These are phyloP conservation scores for Medauroidea extradentata DNA, from an alignment of 1,140 invertebrate genomes.

Conservation along the genomic window DNA sequence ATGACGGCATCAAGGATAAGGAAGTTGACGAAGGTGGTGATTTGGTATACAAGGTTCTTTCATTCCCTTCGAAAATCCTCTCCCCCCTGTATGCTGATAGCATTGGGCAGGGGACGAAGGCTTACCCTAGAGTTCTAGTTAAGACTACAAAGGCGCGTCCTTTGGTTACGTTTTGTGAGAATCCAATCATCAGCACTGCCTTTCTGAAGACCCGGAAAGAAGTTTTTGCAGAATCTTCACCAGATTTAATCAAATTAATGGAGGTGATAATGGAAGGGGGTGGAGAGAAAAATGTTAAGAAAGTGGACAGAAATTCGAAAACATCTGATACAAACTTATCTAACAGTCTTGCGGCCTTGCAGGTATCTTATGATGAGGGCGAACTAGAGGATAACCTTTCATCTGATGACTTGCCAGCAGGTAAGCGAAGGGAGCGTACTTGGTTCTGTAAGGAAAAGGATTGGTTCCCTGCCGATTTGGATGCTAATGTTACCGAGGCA, in stretches of 20 bases:
- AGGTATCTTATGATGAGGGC: constrained; percentile 9
- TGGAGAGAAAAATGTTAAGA: not conserved
- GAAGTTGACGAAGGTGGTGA: not conserved
- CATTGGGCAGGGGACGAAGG: not conserved
- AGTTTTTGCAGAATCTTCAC: not conserved
- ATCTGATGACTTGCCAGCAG: not conserved
- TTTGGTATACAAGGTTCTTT: not conserved
- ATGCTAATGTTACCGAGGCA: too few species aligned
- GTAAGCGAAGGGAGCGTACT: not conserved
- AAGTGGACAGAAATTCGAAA: not conserved
- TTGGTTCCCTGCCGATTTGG: too few species aligned
- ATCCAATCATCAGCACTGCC: not conserved
- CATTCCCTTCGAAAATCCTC: constrained; percentile 3
- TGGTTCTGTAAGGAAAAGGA: not conserved
- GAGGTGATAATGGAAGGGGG: not conserved
- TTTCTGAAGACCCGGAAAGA: not conserved
- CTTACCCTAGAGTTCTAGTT: constrained; percentile 3
- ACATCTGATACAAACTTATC: not conserved
- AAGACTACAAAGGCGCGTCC: constrained; percentile 2
- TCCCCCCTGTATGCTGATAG: not conserved
- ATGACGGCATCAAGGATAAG: not conserved
- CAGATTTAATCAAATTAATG: not conserved
- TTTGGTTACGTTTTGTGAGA: constrained; percentile 7
- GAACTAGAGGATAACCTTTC: constrained; percentile 2
- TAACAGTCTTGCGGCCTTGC: constrained; percentile 8